phyloP scores from a whole-genome alignment of 2,797 vertebrate species.

The Catostomus latipinnis region DNA sequence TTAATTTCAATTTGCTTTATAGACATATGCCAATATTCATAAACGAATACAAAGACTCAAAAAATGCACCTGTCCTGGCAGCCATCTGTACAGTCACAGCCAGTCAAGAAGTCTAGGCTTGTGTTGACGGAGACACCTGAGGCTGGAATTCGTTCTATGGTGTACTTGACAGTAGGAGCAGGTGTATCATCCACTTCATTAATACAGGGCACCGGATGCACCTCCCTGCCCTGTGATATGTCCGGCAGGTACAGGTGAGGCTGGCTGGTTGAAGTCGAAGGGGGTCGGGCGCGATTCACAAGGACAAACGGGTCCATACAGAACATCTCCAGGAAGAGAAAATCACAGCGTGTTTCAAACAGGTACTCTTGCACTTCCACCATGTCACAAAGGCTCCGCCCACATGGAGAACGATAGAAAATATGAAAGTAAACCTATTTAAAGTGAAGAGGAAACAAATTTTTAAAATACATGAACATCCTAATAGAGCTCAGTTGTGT shows the following conservation, averaged over 20 bases:
- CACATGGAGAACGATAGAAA: constrained; percentile 85
- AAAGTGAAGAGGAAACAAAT: background rate
- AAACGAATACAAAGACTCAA: background rate
- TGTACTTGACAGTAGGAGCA: constrained; percentile 82
- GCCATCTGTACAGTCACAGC: constrained; percentile 86
- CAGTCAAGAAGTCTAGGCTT: constrained; percentile 81
- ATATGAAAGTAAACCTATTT: constrained; percentile 81
- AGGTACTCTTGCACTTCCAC: constrained; percentile 85
- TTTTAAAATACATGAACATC: background rate
- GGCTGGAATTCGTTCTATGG: constrained; percentile 78
- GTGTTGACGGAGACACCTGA: constrained; percentile 85
- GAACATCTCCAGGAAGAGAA: constrained; percentile 88
- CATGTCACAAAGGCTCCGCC: constrained; percentile 83
- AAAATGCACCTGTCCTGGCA: constrained; percentile 85
- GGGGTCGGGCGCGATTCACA: constrained; percentile 82
- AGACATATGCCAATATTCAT: background rate
- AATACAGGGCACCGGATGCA: constrained; percentile 83
- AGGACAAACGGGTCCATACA: constrained; percentile 87
- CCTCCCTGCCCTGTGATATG: constrained; percentile 83
- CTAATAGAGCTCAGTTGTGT: background rate
- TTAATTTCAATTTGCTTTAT: background rate
- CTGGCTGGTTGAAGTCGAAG: constrained; percentile 69
- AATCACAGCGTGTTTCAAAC: constrained; percentile 82
- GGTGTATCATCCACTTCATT: constrained; percentile 83
- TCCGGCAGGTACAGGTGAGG: constrained; percentile 83